Conservation (phyloP, 2,888 invertebrate genomes). For the Sarcophaga rosellei region DNA sequence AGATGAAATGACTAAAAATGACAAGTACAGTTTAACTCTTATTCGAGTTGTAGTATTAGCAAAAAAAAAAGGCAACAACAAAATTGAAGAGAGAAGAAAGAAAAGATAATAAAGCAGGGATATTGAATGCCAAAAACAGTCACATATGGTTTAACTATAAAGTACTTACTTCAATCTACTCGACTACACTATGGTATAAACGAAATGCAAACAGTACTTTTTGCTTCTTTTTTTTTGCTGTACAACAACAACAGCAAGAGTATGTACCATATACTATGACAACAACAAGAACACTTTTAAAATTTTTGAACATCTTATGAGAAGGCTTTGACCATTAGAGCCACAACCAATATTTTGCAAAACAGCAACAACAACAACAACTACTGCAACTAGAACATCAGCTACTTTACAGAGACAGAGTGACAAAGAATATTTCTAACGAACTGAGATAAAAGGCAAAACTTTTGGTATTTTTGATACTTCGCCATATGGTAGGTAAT, state of each 20-base stretch:
- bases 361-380: background rate
- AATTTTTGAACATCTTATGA: conserved; percentile 56
- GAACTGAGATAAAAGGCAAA: background rate
- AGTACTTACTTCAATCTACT: conserved; percentile 57
- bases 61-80: background rate
- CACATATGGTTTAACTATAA: conserved; percentile 61
- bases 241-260: conserved; percentile 3
- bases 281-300: conserved; percentile 41
- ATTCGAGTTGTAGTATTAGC: background rate
- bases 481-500: too few species aligned
- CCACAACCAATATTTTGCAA: background rate
- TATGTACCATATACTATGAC: conserved; percentile 27
- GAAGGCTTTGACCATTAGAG: conserved; percentile 37
- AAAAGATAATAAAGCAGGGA: conserved; percentile 35
- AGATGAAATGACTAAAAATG: conserved; percentile 64
- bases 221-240: too few species aligned
- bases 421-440: background rate
- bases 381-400: background rate
- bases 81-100: too few species aligned
- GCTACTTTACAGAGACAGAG: conserved; percentile 21
- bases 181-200: background rate
- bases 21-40: conserved; percentile 29
- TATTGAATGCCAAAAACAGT: conserved; percentile 68
- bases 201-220: background rate
- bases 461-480: background rate